phyloP scores from a whole-genome alignment of 2,797 vertebrate genomes.

The Phyllotis vaccarum region DNA sequence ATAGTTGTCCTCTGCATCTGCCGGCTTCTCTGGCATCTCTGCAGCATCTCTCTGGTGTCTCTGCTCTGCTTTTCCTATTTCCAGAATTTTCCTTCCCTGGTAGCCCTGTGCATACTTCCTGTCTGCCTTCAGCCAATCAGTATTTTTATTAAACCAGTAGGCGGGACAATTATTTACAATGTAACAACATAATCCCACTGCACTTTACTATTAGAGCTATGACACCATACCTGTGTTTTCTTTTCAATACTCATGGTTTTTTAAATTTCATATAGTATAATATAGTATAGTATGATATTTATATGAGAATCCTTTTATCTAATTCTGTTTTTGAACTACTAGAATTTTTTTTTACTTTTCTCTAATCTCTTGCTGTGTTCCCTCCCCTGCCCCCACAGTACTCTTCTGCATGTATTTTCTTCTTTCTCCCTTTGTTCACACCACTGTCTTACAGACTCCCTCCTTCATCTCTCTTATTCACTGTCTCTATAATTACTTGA shows the following conservation, averaged over 20 bases:
- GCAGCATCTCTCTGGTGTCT: too few species aligned
- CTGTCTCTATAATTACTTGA: neutral
- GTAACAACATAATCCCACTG: too few species aligned
- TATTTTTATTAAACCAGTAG: too few species aligned
- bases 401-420: neutral
- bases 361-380: neutral
- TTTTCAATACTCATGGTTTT: neutral
- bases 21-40: too few species aligned
- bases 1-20: too few species aligned
- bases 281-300: neutral
- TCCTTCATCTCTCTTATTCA: neutral
- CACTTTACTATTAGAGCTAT: neutral
- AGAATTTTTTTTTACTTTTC: neutral
- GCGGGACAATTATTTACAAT: too few species aligned
- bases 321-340: neutral
- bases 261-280: neutral
- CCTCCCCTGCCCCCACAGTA: too few species aligned
- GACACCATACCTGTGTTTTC: neutral
- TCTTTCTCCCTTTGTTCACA: too few species aligned
- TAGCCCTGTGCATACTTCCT: too few species aligned
- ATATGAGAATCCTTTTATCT: neutral
- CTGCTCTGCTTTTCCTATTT: too few species aligned
- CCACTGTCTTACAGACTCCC: neutral
- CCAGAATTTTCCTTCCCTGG: too few species aligned
- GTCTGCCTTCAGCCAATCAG: too few species aligned